Evolutionary conservation across 2,888 invertebrate species (phyloP).

Genomic region (Bugula neritina): DNA sequence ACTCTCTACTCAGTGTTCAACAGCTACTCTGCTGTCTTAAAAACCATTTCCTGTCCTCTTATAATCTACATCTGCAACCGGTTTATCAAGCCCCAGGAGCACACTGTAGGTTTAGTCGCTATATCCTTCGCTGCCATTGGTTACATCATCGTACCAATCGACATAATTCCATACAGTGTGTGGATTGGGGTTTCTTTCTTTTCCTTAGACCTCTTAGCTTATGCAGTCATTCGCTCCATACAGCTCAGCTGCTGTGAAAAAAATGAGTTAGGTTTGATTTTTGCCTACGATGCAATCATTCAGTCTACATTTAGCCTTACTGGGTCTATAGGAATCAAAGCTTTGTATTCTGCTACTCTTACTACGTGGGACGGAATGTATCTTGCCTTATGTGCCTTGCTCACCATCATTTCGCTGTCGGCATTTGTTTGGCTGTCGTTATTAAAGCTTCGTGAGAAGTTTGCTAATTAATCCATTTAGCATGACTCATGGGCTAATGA

Average conservation of each 20-base stretch:
- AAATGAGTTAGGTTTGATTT: slow-evolving; percentile 8
- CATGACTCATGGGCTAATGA: too few species aligned
- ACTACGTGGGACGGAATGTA: neutral
- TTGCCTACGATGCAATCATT: slow-evolving; percentile 2
- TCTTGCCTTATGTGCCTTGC: neutral
- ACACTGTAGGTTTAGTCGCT: neutral
- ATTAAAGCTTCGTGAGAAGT: too few species aligned
- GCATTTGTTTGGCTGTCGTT: neutral
- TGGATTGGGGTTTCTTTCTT: neutral
- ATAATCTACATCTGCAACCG: neutral
- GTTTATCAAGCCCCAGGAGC: neutral
- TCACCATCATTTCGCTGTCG: neutral
- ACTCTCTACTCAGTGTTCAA: neutral
- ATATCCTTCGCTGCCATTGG: neutral
- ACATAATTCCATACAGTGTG: neutral
- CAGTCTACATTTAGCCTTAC: neutral
- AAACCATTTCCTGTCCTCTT: neutral
- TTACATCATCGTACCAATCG: neutral
- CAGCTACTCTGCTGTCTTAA: neutral
- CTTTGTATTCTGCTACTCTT: neutral
- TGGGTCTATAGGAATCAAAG: neutral
- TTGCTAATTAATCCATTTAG: too few species aligned
- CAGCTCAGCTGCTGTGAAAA: neutral
- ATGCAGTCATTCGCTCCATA: neutral
- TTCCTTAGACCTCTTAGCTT: too few species aligned